A percentile compares a stretch with the other conserved stretches of the same genome.
phyloP scores from a whole-genome alignment of 1,140 invertebrate species.

The Notospermus geniculatus region DNA sequence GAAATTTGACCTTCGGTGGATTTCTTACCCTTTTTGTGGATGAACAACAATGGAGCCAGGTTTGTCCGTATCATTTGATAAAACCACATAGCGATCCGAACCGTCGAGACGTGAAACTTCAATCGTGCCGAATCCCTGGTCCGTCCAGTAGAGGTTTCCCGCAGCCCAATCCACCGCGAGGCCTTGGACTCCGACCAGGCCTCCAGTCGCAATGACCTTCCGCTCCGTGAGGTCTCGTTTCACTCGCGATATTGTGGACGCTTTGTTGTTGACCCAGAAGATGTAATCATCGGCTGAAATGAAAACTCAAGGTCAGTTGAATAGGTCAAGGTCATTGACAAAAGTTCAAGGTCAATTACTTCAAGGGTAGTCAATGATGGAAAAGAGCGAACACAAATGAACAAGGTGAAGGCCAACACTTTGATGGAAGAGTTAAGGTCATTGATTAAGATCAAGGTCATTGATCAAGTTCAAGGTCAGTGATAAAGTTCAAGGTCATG shows the following conservation, averaged over 20 bases:
- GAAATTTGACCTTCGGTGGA: too few species aligned
- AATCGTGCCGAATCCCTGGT: conserved; percentile 66
- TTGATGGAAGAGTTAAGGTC: too few species aligned
- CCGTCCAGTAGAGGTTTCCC: conserved; percentile 85
- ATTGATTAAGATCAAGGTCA: too few species aligned
- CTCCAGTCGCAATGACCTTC: conserved; percentile 60
- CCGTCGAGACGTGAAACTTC: conserved; percentile 65
- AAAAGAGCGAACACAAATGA: too few species aligned
- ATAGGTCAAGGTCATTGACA: neutral
- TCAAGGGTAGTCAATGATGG: too few species aligned
- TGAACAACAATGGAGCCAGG: conserved; percentile 94
- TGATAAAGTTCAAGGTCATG: too few species aligned
- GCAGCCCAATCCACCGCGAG: conserved; percentile 68
- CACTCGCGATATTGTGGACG: conserved; percentile 71
- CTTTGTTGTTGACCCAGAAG: conserved; percentile 79
- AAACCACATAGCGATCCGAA: conserved; percentile 82
- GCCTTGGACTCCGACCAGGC: conserved; percentile 61
- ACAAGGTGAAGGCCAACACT: too few species aligned
- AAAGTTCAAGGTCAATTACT: too few species aligned
- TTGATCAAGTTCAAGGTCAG: too few species aligned
- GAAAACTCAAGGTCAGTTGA: conserved; percentile 14
- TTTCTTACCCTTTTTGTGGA: conserved; percentile 85
- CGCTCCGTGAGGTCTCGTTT: conserved; percentile 73
- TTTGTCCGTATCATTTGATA: conserved; percentile 90
- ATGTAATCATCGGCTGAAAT: conserved; percentile 64